Conservation (phyloP, 1,140 invertebrate genomes). For the Oryzaephilus surinamensis region DNA sequence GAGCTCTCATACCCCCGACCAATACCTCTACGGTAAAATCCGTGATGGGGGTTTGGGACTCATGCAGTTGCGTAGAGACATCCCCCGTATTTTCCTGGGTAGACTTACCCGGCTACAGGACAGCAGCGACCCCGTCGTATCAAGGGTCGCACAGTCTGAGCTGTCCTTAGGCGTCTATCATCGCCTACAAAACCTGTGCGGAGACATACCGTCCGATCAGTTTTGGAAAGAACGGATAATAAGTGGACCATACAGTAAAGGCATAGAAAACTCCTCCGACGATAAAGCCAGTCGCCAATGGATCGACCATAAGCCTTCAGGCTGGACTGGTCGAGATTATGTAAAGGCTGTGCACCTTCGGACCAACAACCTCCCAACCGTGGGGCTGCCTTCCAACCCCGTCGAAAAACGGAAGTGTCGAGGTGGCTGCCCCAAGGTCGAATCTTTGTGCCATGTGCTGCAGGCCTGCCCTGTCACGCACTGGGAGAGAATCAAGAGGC, state of each 20-base stretch:
- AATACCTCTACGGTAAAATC: neutral
- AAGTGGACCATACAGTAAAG: neutral
- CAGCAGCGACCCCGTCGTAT: neutral
- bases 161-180: neutral
- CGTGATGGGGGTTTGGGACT: neutral
- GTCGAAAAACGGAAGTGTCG: slow-evolving; percentile 2
- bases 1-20: neutral
- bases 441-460: slow-evolving; percentile 6
- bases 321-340: slow-evolving; percentile 9
- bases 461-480: slow-evolving; percentile 8
- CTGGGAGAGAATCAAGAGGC: neutral
- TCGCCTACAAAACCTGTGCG: neutral
- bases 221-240: neutral
- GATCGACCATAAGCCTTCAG: slow-evolving; percentile 4
- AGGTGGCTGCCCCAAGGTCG: neutral
- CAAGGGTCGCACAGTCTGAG: neutral
- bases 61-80: neutral
- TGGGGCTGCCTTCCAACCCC: slow-evolving; percentile 3
- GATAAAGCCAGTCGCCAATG: neutral
- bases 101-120: neutral
- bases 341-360: slow-evolving; percentile 10
- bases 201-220: neutral
- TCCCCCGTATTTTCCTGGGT: neutral
- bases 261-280: neutral
- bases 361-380: neutral